A percentile compares a stretch with the other conserved stretches of the same genome.
Conservation (phyloP, 2,888 invertebrate species). For the Ashinkailepas kermadecensis region DNA sequence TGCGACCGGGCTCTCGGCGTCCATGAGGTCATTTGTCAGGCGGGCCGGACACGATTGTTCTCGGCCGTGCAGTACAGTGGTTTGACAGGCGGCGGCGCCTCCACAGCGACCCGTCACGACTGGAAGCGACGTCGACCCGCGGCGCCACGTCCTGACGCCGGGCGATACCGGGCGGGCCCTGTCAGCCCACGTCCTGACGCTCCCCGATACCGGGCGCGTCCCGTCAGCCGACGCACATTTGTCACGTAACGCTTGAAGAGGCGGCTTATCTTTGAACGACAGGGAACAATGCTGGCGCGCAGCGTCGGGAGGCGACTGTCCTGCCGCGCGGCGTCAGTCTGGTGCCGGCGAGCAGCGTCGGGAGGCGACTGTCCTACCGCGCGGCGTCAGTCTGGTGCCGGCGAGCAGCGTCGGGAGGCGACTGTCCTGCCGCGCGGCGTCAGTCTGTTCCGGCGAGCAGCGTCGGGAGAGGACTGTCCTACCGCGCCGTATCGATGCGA, state of each 20-base stretch:
- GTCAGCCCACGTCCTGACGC: background rate
- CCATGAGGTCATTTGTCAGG: background rate
- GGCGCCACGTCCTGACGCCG: too few relatives aligned
- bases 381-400: too few relatives aligned
- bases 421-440: background rate
- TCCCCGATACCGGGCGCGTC: background rate
- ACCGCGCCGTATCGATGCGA: too few relatives aligned
- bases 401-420: too few relatives aligned
- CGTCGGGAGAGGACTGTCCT: too few relatives aligned
- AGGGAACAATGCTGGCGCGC: background rate
- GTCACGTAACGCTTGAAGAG: background rate
- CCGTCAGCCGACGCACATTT: background rate
- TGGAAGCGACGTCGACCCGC: too few relatives aligned
- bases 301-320: background rate
- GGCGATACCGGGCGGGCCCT: background rate
- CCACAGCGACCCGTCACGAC: too few relatives aligned
- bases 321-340: background rate
- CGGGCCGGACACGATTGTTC: background rate
- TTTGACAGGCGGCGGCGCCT: background rate
- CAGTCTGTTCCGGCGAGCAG: too few relatives aligned
- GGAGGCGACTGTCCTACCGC: too few relatives aligned
- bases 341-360: too few relatives aligned
- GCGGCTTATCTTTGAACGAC: background rate
- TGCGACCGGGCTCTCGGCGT: background rate
- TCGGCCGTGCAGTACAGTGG: background rate